Percentiles rank a stretch among this genome's conserved stretches.
These are phyloP conservation scores for Meliscaeva auricollis DNA, from an alignment of 2,888 invertebrate species.

Conservation along the genomic window DNA sequence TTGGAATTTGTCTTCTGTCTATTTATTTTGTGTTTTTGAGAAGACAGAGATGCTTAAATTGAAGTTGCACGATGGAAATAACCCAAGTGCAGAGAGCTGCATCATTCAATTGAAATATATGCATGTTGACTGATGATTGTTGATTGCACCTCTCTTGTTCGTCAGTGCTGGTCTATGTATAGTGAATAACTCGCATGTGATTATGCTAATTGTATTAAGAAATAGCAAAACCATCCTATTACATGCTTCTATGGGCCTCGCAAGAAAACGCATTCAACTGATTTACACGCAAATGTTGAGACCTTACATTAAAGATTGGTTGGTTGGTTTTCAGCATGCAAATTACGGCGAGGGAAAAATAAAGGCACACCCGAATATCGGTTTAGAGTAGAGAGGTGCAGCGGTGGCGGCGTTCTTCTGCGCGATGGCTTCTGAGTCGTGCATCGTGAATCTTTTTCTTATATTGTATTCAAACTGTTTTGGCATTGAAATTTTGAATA, in stretches of 20 bases:
- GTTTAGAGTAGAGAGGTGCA: conserved; percentile 16
- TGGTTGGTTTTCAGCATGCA: conserved; percentile 12
- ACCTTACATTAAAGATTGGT: conserved; percentile 1
- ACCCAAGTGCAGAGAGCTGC: neutral
- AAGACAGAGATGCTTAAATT: conserved; percentile 30
- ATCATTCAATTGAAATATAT: conserved; percentile 23
- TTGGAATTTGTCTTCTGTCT: conserved; percentile 9
- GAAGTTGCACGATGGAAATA: conserved; percentile 5
- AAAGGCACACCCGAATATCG: conserved; percentile 15
- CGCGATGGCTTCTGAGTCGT: conserved; percentile 22
- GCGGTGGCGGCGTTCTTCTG: neutral
- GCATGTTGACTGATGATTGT: conserved; percentile 33
- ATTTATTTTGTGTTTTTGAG: neutral
- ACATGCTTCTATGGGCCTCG: neutral
- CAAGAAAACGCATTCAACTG: conserved; percentile 39
- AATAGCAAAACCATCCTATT: conserved; percentile 27
- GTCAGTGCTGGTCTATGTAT: neutral
- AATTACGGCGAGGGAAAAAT: conserved; percentile 1
- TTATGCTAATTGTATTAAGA: conserved; percentile 71
- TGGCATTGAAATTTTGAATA: conserved; percentile 24
- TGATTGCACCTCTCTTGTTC: conserved; percentile 22
- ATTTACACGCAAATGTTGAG: conserved; percentile 30
- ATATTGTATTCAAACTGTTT: neutral
- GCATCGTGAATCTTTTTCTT: conserved; percentile 5
- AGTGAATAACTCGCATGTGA: conserved; percentile 19